phyloP scores from a whole-genome alignment of 2,113 vertebrate species.

The Equus przewalskii region DNA sequence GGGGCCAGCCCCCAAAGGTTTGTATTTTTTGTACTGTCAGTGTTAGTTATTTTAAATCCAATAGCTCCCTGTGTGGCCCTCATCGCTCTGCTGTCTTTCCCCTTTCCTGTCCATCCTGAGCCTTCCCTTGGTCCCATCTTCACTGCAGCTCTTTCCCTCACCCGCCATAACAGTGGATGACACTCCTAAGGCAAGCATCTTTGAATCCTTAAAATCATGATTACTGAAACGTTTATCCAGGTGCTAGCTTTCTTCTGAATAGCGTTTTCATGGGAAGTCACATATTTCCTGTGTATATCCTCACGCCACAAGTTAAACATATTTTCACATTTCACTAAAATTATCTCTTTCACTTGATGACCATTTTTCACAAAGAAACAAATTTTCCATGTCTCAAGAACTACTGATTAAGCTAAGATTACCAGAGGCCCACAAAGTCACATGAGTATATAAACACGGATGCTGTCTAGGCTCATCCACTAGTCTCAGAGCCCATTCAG shows the following conservation, averaged over 20 bases:
- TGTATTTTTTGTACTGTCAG: not conserved
- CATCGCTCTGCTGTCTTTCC: not conserved
- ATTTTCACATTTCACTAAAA: not conserved
- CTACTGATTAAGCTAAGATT: not conserved
- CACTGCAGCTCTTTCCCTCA: not conserved
- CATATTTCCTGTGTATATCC: not conserved
- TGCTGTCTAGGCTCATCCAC: rapidly evolving
- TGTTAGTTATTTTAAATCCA: not conserved
- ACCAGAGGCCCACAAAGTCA: not conserved
- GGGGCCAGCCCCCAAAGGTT: not conserved
- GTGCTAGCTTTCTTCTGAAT: not conserved
- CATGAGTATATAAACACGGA: rapidly evolving
- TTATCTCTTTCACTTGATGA: not conserved
- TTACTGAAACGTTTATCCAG: not conserved
- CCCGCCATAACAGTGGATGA: rapidly evolving
- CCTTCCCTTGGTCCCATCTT: not conserved
- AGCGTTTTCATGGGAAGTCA: not conserved
- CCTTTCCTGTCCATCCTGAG: rapidly evolving
- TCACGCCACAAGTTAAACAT: not conserved
- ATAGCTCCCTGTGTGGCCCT: too few species aligned
- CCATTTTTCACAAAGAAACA: conserved; percentile 23
- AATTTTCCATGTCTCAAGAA: not conserved
- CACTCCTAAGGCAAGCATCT: not conserved
- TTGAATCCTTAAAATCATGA: not conserved
- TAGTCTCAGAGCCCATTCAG: not conserved